Percentiles rank a stretch among this genome's conserved stretches.
Conservation (phyloP, 2,797 vertebrate genomes). For the Austrolebias charrua region DNA sequence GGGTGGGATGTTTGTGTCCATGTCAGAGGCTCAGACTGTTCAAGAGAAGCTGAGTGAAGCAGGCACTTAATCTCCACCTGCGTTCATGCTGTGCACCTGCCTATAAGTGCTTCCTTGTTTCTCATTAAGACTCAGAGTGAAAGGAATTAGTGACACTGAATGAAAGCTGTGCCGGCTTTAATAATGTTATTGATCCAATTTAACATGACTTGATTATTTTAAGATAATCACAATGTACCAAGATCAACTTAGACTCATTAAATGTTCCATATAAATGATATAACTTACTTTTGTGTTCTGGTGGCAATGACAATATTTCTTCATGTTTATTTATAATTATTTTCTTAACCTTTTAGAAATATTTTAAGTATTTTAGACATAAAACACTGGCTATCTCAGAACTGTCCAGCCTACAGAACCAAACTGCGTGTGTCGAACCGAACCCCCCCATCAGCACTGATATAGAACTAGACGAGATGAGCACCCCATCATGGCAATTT, state of each 20-base stretch:
- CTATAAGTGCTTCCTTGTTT: conserved; percentile 67
- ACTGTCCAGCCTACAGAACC: too few species aligned
- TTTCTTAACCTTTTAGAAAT: neutral
- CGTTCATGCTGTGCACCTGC: conserved; percentile 28
- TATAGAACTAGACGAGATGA: too few species aligned
- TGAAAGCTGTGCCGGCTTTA: conserved; percentile 62
- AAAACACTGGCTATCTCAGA: too few species aligned
- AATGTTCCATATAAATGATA: conserved; percentile 47
- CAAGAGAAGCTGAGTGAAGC: conserved; percentile 40
- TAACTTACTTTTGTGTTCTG: conserved; percentile 43
- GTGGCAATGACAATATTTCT: conserved; percentile 31
- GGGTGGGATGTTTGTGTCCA: conserved; percentile 15
- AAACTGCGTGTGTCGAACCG: too few species aligned
- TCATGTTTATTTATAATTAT: conserved; percentile 10
- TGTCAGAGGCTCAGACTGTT: conserved; percentile 19
- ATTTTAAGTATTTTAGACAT: neutral
- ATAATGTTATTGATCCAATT: conserved; percentile 72
- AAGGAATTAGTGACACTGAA: conserved; percentile 67
- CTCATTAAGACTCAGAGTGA: conserved; percentile 66
- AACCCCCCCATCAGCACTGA: too few species aligned
- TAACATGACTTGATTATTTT: conserved; percentile 71
- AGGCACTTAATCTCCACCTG: conserved; percentile 69
- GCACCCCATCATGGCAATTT: too few species aligned
- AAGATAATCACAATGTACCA: conserved; percentile 66
- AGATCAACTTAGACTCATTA: conserved; percentile 38